Conservation (phyloP, 64 coral and sea anemone genomes). For the Stylophora pistillata region DNA sequence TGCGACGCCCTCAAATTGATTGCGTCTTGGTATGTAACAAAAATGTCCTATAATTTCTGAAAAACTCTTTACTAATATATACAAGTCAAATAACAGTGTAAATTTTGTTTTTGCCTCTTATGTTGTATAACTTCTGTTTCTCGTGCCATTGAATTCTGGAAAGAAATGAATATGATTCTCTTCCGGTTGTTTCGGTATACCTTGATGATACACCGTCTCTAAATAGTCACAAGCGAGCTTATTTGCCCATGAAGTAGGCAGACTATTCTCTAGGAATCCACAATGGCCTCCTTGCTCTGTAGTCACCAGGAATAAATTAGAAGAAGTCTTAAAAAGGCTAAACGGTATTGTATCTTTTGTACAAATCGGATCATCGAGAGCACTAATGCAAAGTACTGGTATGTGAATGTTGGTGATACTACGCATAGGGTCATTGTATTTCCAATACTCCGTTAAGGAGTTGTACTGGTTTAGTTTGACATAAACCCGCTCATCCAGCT, state of each 20-base stretch:
- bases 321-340: slow-evolving; percentile 96
- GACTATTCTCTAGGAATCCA: slow-evolving; percentile 83
- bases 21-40: neutral
- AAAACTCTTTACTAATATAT: neutral
- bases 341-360: slow-evolving; percentile 87
- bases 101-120: neutral
- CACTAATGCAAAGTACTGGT: slow-evolving; percentile 87
- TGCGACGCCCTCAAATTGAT: neutral
- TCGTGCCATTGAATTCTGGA: slow-evolving; percentile 56
- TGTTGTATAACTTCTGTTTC: slow-evolving; percentile 83
- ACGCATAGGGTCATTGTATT: slow-evolving; percentile 87
- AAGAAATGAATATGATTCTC: slow-evolving; percentile 76
- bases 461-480: slow-evolving; percentile 77
- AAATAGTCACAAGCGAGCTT: slow-evolving; percentile 74
- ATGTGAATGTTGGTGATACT: slow-evolving; percentile 78
- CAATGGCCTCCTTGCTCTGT: slow-evolving; percentile 91
- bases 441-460: slow-evolving; percentile 78
- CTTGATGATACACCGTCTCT: slow-evolving; percentile 61
- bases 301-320: slow-evolving; percentile 89
- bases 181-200: slow-evolving; percentile 60
- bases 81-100: neutral
- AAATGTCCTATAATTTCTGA: neutral
- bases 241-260: slow-evolving; percentile 76
- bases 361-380: slow-evolving; percentile 88
- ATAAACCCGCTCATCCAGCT: slow-evolving; percentile 87